Evolutionary conservation across 2,113 vertebrate species (phyloP).

Genomic region (Myiozetetes cayanensis): DNA sequence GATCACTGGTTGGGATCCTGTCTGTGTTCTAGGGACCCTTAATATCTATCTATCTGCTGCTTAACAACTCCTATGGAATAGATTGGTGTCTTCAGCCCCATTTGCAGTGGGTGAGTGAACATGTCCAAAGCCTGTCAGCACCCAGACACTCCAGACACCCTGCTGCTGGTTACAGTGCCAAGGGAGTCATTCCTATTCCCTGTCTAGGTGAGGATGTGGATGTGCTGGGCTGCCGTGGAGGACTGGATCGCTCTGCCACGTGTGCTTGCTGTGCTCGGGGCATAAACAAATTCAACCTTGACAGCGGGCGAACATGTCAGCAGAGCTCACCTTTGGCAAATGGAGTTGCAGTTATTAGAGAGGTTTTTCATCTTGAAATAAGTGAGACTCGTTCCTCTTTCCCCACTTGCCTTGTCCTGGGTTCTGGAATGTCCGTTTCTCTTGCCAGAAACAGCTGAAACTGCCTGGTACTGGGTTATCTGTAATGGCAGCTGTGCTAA

Average conservation of each 20-base stretch:
- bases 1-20: neutral
- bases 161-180: neutral
- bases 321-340: conserved; percentile 9
- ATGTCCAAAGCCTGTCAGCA: neutral
- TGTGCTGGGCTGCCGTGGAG: neutral
- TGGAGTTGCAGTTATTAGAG: neutral
- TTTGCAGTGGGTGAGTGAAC: neutral
- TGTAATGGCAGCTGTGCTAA: neutral
- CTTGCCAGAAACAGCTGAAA: neutral
- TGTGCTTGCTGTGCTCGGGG: neutral
- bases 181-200: neutral
- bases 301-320: neutral
- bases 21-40: neutral
- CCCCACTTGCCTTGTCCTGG: neutral
- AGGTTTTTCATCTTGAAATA: neutral
- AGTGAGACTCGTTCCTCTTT: neutral
- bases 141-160: neutral
- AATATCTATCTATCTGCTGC: neutral
- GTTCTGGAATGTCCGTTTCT: neutral
- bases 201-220: neutral
- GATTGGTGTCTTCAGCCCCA: neutral
- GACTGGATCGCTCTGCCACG: neutral
- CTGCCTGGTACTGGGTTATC: neutral
- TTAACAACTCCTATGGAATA: neutral
- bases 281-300: conserved; percentile 29